Evolutionary conservation across 2,888 invertebrate species (phyloP).

Genomic region (Sturmia bella): DNA sequence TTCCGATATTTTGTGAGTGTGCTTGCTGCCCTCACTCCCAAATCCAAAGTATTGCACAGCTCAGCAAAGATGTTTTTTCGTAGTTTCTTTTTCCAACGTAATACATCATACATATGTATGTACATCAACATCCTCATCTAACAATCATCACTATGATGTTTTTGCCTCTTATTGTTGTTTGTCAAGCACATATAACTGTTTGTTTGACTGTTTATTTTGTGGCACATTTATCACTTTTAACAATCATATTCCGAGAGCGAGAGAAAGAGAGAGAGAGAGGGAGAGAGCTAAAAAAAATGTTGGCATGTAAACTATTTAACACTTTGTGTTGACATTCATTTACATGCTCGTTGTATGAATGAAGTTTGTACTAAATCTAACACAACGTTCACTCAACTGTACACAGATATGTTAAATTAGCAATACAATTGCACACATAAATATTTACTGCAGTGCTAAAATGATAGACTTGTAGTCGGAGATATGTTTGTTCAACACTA

Average conservation of each 20-base stretch:
- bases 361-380: not conserved
- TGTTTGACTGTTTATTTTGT: conserved; percentile 75
- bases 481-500: conserved; percentile 72
- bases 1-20: too few species aligned
- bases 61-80: not conserved
- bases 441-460: not conserved
- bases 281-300: conserved; percentile 26
- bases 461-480: not conserved
- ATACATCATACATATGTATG: conserved; percentile 59
- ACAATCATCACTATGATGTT: conserved; percentile 76
- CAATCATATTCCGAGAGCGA: conserved; percentile 45
- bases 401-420: conserved; percentile 6
- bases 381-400: not conserved
- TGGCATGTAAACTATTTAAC: conserved; percentile 67
- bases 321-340: conserved; percentile 67
- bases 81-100: conserved; percentile 1
- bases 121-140: conserved; percentile 54
- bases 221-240: conserved; percentile 77
- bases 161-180: conserved; percentile 69
- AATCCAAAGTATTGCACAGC: conserved; percentile 10
- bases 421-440: not conserved
- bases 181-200: conserved; percentile 9
- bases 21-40: too few species aligned
- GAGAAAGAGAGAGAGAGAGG: conserved; percentile 1
- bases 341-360: conserved; percentile 22